Evolutionary conservation across 92 coral and sea anemone genomes (phyloP), one percentile per base, ranked within the genome.

Genomic region (Epizoanthus rinbou): DNA sequence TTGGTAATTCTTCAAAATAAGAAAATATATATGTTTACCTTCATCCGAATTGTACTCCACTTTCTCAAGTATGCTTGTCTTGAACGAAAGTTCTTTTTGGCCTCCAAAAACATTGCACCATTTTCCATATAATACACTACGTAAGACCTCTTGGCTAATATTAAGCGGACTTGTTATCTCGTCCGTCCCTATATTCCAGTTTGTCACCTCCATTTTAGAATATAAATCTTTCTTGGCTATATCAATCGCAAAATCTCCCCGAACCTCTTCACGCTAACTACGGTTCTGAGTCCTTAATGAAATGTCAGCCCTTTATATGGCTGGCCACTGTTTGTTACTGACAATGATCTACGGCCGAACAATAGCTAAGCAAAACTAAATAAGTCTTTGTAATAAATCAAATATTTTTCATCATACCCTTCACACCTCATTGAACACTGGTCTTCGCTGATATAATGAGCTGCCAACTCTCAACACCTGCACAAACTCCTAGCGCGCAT

Each of bases 351-450:
- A 78, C 85, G 76, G 62, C 86, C 76, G 95, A 92, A 97, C 98
- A 97, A 97, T 88, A 79, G 98, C 95, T 83, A 88, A 88, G 95
- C 86, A 88, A 97, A 94, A 94, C 99, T 94, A 97, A 97, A 97
- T 91, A 94, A 88, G 96, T 89, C 98, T 97, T 97, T 97, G 99
- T 94, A 94, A 94, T 97, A 94, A 97, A 97, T 97, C 99, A 97
- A 92, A 97, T 89, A 90, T 89, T 89, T 95, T 95, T 93, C 98
- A 91, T 90, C 98, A 88, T 84, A 88, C 85, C 98, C 94, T 93
- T 93, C 98, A 91, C 98, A 93, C 98, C 93, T 91, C 89, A 93
- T 89, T 93, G 94, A 91, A 84, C 94, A 87, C 90, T 71, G 67
- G 81, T 84, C 85, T 83, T 80, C 83, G 83, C 90, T 87, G 69